Percentiles rank a stretch among this genome's conserved stretches.
Evolutionary conservation across 2,888 invertebrate genomes (phyloP).

Genomic region (Trachelus iudaicus): DNA sequence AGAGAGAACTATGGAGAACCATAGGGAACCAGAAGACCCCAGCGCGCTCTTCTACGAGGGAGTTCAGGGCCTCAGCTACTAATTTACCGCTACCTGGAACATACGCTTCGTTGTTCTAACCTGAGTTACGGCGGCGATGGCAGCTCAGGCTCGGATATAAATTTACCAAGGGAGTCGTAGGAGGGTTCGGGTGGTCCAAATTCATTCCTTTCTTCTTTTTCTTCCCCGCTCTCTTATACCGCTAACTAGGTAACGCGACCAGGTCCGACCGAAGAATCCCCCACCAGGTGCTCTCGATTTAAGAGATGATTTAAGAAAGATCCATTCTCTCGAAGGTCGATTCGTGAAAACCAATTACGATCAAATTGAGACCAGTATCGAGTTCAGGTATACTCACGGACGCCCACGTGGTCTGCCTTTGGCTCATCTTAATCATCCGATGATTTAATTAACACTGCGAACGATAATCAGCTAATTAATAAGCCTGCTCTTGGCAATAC

Average conservation of each 20-base stretch:
- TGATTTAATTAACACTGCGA: slow-evolving; percentile 20
- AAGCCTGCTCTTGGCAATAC: not conserved
- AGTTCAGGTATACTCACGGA: not conserved
- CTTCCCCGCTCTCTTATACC: not conserved
- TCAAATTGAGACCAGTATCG: not conserved
- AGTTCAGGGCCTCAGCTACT: slow-evolving; percentile 52
- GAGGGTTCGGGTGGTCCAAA: slow-evolving; percentile 36
- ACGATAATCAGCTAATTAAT: slow-evolving; percentile 18
- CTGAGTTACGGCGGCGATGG: slow-evolving; percentile 56
- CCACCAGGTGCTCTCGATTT: not conserved
- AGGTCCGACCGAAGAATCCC: not conserved
- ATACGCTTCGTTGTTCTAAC: slow-evolving; percentile 50
- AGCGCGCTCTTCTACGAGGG: slow-evolving; percentile 32
- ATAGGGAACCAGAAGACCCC: slow-evolving; percentile 22
- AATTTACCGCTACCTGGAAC: slow-evolving; percentile 61
- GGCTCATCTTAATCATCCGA: slow-evolving; percentile 8
- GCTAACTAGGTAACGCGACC: not conserved
- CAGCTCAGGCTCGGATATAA: slow-evolving; percentile 35
- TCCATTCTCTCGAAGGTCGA: not conserved
- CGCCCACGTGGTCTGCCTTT: slow-evolving; percentile 9
- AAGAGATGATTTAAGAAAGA: not conserved
- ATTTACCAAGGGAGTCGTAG: slow-evolving; percentile 23
- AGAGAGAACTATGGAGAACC: not conserved
- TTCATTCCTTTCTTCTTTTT: slow-evolving; percentile 26
- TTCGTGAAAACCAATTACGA: not conserved